Base-by-base conservation (phyloP, 1,140 invertebrate species). In the Pseudobourletiella spinata region DNA sequence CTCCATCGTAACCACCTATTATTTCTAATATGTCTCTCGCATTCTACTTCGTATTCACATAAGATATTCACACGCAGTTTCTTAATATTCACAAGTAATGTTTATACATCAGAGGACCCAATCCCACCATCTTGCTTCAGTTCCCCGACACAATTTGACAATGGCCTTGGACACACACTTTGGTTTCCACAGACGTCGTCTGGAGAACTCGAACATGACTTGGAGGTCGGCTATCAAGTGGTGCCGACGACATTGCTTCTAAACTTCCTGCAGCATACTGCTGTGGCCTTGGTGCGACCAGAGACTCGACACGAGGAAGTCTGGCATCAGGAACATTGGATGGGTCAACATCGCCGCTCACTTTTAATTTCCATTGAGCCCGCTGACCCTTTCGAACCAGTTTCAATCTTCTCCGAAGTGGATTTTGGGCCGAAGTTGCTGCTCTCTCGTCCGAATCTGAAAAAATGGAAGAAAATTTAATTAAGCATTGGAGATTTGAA, bases 301-400 rank as follows among this genome's bases (percentile, higher is more conserved):
- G 32, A 18, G 62, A 29, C 20, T 29, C 39, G 6, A 44, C 56
- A 2, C 46, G 56, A 18, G 56, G 56, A 22, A 11, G 29, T 26
- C 29, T 25, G 8, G 43, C 48, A 3, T 4, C 28, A 6, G 8
- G n/a, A 6, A 4, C 32, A 18, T 42, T 25, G 16, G 24, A 11
- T 51, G 43, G 16, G 24, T 46, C 46, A 51, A 39, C 56, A 22
- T 66, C 58, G 48, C 44, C 63, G 30, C 43, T 54, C 29, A 61
- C 11, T 29, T 43, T 60, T 18, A 70, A 42, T 44, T 61, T 58
- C 68, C 68, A 70, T 50, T 70, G 68, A 26, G 64, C 64, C 28
- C 57, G 25, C 32, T 66, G 59, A 22, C 68, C 68, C 25, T 66
- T 70, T 3, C 64, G 55, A 50, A 70, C 59, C 26, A 66, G 50